Evolutionary conservation across 2,888 invertebrate genomes (phyloP).

Genomic region (Cecidostiba fungosa): DNA sequence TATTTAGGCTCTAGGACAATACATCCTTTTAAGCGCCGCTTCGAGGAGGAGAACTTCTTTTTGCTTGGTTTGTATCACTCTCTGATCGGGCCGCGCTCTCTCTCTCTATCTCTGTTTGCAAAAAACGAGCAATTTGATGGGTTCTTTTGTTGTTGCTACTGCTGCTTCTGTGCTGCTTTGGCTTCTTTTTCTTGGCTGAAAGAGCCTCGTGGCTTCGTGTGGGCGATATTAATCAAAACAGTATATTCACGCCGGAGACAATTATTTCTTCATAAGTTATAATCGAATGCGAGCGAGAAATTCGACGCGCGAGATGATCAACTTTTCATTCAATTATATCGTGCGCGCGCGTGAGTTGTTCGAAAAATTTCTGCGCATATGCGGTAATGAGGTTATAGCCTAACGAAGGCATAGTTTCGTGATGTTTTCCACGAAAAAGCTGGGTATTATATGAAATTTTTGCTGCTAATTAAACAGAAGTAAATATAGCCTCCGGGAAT

Average conservation of each 20-base stretch:
- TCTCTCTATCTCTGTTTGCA: background rate
- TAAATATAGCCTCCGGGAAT: no score
- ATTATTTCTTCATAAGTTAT: background rate
- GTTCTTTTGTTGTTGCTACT: conserved; percentile 1
- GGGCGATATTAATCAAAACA: background rate
- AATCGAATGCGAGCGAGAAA: background rate
- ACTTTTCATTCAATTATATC: background rate
- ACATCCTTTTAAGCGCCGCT: conserved; percentile 23
- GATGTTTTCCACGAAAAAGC: background rate
- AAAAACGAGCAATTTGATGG: conserved; percentile 4
- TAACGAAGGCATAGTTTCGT: background rate
- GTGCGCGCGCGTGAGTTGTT: background rate
- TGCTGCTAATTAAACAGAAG: background rate
- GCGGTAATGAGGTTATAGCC: background rate
- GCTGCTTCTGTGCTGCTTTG: background rate
- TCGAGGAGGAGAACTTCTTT: background rate
- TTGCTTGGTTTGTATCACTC: background rate
- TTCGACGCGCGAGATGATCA: background rate
- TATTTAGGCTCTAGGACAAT: conserved; percentile 35
- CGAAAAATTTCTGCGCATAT: background rate
- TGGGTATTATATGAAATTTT: background rate
- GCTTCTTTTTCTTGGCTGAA: background rate
- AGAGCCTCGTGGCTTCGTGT: background rate
- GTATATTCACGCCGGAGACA: background rate
- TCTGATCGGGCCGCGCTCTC: background rate